A percentile compares a stretch with the other conserved stretches of the same genome.
These are phyloP conservation scores for Drosophila azteca DNA, from an alignment of 1,140 invertebrate species.

Conservation along the genomic window DNA sequence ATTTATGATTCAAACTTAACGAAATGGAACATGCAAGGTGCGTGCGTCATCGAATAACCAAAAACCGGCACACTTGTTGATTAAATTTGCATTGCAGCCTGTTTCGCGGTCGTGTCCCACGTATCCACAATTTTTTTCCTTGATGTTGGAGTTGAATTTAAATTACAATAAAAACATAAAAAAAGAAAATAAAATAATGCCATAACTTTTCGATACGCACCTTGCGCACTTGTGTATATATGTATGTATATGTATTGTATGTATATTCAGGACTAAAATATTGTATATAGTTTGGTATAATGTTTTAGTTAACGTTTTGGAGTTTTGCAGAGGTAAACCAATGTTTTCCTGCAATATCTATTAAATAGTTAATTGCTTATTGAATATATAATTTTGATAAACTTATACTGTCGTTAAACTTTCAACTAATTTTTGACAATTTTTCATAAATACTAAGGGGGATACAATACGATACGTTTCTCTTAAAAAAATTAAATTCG, in stretches of 20 bases:
- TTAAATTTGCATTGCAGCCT: not conserved
- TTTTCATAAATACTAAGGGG: constrained; percentile 27
- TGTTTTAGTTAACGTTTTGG: constrained; percentile 11
- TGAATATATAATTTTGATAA: constrained; percentile 37
- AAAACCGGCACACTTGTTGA: not conserved
- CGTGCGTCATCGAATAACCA: too few species aligned
- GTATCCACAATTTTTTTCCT: too few species aligned
- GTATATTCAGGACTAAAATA: too few species aligned
- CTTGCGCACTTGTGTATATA: too few species aligned
- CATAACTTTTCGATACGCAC: too few species aligned
- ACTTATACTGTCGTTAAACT: constrained; percentile 29
- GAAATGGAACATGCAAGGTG: constrained; percentile 1
- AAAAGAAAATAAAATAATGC: too few species aligned
- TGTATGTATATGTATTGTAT: too few species aligned
- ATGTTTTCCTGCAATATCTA: constrained; percentile 55
- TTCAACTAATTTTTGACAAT: constrained; percentile 39
- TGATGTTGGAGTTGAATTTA: too few species aligned
- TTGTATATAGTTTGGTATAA: not conserved
- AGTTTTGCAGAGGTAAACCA: constrained; percentile 33
- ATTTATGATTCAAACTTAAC: constrained; percentile 47
- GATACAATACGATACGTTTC: constrained; percentile 44
- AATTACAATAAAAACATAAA: too few species aligned
- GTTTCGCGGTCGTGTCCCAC: not conserved
- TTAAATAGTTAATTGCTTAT: constrained; percentile 78
- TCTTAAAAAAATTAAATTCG: constrained; percentile 75